Percentiles rank a stretch among this genome's conserved stretches.
Conservation (phyloP, 1,140 invertebrate genomes). For the Caenorhabditis elegans region WBcel235 BX284606.5:6272001-6272500, state of each 20-base stretch:
- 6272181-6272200: slow-evolving; percentile 28
- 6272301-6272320: slow-evolving; percentile 26
- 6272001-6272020: background rate
- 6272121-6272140: background rate
- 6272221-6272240: slow-evolving; percentile 18
- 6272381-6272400: background rate
- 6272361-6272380: background rate
- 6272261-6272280: slow-evolving; percentile 16
- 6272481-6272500: background rate
- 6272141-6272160: background rate
- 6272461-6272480: background rate
- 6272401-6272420: slow-evolving; percentile 10
- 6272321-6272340: slow-evolving; percentile 8
- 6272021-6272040: background rate
- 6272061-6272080: background rate
- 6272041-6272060: too few relatives aligned
- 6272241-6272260: background rate
- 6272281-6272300: background rate
- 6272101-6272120: background rate
- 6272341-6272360: background rate
- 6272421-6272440: background rate
- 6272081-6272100: background rate
- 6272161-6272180: slow-evolving; percentile 23
- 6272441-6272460: slow-evolving; percentile 14
- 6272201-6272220: slow-evolving; percentile 24